Base-by-base conservation (phyloP, 2,797 vertebrate species). In the Tapirus indicus region DNA sequence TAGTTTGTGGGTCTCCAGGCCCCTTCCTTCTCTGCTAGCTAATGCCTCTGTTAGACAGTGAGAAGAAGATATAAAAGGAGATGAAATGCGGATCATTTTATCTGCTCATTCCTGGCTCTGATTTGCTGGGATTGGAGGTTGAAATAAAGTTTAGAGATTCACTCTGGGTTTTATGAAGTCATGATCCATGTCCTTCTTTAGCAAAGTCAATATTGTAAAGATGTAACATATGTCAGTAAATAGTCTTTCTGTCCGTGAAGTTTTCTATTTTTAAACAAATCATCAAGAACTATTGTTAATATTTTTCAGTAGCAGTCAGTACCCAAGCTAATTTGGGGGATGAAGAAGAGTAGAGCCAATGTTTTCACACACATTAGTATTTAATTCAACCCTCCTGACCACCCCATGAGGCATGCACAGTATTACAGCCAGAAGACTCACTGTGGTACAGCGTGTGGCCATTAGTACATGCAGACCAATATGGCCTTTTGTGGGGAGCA, bases 91-190 rank as follows among this genome's bases (percentile, higher is more conserved):
- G 14, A 5, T 49, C 38, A 79, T 16, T 54, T 18, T 16, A 0
- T 38, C 69, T 78, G 35, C 52, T 64, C 54, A 32, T 69, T 75
- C 47, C n/a, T 72, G 38, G 10, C 72, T 84, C 49, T 69, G 56
- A 66, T 58, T 94, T 25, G 35, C 60, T 54, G 16, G 52, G 74
- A 14, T 21, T 88, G 17, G 83, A 92, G 41, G 60, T 49, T 88
- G 95, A 85, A 91, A 44, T 91, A 29, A 88, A 80, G 52, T 87
- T 74, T 27, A 82, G 54, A 90, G 80, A 41, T 60, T 91, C n/a
- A 27, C 14, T 88, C 25, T 84, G 74, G n/a, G 35, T 93, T 96
- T 88, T 32, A 38, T 52, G 23, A 95, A 93, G 62, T 88, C 58
- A 23, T 54, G 17, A 72, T 60, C 7, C 71, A 66, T 56, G 56